A percentile compares a stretch with the other conserved stretches of the same genome.
Evolutionary conservation across 1,140 invertebrate species (phyloP).

Genomic region (Paraescarpia echinospica): DNA sequence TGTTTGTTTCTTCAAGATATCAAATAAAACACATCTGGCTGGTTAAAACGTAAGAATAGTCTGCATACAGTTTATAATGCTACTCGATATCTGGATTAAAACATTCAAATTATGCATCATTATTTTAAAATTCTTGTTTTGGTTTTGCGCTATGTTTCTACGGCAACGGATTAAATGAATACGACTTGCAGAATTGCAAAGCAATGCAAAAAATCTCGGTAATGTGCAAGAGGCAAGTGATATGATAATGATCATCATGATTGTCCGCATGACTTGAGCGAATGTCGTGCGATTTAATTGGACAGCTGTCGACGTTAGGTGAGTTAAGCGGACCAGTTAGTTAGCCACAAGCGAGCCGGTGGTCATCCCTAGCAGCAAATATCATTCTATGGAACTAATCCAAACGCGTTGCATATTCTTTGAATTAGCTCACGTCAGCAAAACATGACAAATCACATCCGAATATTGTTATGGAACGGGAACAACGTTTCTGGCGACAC

Average conservation of each 20-base stretch:
- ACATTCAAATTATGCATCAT: too few relatives aligned
- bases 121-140: neutral
- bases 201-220: neutral
- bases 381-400: neutral
- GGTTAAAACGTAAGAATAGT: too few relatives aligned
- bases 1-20: too few relatives aligned
- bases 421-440: neutral
- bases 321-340: neutral
- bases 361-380: neutral
- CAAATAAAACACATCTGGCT: too few relatives aligned
- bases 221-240: neutral
- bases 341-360: neutral
- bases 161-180: neutral
- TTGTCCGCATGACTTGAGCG: neutral
- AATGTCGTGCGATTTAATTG: neutral
- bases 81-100: too few relatives aligned
- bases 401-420: neutral
- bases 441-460: neutral
- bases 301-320: neutral
- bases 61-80: too few relatives aligned
- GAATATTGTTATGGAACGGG: neutral
- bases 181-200: neutral
- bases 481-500: neutral
- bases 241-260: neutral
- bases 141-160: neutral